Evolutionary conservation across 2,113 vertebrate species (phyloP).

Genomic region (Elgaria multicarinata): DNA sequence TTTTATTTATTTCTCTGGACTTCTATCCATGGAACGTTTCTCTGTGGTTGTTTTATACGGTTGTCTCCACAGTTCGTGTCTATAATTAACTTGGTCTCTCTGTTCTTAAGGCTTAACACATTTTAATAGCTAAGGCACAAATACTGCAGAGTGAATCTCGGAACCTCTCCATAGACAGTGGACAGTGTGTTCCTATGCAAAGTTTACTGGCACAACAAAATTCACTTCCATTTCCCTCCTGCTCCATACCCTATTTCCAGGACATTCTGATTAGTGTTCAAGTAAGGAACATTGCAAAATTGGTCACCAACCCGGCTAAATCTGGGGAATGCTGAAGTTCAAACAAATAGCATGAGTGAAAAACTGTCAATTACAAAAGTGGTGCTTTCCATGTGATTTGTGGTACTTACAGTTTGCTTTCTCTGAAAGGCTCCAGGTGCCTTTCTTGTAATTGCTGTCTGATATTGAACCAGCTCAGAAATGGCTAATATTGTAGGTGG

Average conservation of each 20-base stretch:
- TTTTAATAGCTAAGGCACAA: background rate
- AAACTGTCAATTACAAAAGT: background rate
- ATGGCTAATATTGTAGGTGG: background rate
- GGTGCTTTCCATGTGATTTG: background rate
- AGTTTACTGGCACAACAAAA: too few species aligned
- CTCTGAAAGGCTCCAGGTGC: background rate
- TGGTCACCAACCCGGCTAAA: background rate
- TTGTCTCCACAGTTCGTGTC: background rate
- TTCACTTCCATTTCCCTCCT: background rate
- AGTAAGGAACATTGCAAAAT: background rate
- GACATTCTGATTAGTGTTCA: background rate
- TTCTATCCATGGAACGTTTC: background rate
- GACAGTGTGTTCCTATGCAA: background rate
- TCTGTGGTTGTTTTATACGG: background rate
- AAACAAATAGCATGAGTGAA: rapidly evolving
- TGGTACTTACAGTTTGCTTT: background rate
- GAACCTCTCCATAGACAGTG: background rate
- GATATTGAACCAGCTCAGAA: background rate
- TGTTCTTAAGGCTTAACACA: background rate
- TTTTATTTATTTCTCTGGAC: background rate
- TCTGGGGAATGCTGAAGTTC: background rate
- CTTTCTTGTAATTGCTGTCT: background rate
- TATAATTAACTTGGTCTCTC: background rate
- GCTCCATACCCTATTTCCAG: background rate
- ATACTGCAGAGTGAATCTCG: background rate